Evolutionary conservation across 2,797 vertebrate species (phyloP).

Genomic region (Oreochromis grahami): DNA sequence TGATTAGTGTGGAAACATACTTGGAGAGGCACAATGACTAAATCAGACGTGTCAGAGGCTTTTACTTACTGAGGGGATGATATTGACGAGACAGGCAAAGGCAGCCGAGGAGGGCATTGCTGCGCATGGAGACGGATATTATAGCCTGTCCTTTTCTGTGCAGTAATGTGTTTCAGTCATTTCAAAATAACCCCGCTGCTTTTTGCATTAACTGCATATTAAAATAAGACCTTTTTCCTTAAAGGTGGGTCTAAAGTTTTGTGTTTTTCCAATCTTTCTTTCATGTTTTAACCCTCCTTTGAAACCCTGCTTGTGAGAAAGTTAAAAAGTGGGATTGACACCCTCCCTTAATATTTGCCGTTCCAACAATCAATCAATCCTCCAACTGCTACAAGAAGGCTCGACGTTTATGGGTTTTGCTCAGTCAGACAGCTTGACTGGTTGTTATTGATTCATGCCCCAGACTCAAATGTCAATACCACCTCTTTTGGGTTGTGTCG

Average conservation of each 20-base stretch:
- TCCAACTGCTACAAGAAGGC: slow-evolving; percentile 80
- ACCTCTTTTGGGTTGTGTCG: slow-evolving; percentile 83
- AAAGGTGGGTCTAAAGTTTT: neutral
- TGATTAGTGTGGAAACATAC: slow-evolving; percentile 94
- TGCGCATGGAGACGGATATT: neutral
- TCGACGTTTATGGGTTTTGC: slow-evolving; percentile 87
- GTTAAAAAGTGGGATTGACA: slow-evolving; percentile 58
- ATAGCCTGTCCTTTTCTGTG: neutral
- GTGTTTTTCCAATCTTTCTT: neutral
- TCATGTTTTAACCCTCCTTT: neutral
- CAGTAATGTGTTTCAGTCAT: neutral
- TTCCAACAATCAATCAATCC: slow-evolving; percentile 89
- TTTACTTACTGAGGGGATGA: slow-evolving; percentile 74
- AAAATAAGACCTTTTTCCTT: neutral
- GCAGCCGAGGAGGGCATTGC: slow-evolving; percentile 12
- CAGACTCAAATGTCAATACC: slow-evolving; percentile 92
- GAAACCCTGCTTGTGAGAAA: slow-evolving; percentile 5
- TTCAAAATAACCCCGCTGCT: neutral
- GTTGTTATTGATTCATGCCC: slow-evolving; percentile 84
- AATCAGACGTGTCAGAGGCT: slow-evolving; percentile 86
- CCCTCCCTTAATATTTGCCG: slow-evolving; percentile 76
- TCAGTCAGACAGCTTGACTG: slow-evolving; percentile 86
- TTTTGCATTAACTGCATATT: neutral
- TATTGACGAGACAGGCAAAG: slow-evolving; percentile 75
- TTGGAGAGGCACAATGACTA: slow-evolving; percentile 92